Conservation (phyloP, 2,797 vertebrate species). For the Bradypodion pumilum region DNA sequence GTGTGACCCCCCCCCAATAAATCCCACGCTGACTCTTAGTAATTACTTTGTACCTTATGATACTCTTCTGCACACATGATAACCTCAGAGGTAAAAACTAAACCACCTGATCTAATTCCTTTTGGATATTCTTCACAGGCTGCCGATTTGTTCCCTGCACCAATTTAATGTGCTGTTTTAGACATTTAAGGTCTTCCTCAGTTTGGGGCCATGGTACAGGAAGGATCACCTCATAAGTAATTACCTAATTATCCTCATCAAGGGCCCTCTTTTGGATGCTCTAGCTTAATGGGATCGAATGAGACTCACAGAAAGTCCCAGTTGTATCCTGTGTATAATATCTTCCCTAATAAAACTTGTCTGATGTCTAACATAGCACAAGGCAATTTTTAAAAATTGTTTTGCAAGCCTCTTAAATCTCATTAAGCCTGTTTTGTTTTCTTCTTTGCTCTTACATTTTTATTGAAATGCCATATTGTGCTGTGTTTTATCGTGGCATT, state of each 20-base stretch:
- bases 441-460: neutral
- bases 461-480: neutral
- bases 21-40: neutral
- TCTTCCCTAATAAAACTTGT: neutral
- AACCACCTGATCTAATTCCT: neutral
- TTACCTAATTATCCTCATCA: neutral
- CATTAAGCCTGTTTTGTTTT: neutral
- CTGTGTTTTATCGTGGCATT: neutral
- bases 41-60: constrained; percentile 5
- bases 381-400: neutral
- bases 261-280: neutral
- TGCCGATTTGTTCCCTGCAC: neutral
- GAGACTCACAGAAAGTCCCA: no score
- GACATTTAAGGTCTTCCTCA: neutral
- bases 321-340: neutral
- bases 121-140: neutral
- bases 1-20: neutral
- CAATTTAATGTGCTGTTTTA: neutral
- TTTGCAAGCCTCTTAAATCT: neutral
- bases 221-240: neutral
- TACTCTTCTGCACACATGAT: neutral
- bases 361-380: neutral
- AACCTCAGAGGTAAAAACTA: neutral
- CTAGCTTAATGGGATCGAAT: neutral
- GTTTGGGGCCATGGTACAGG: neutral